Conservation (phyloP, 2,113 vertebrate species). For the Lepisosteus osseus region DNA sequence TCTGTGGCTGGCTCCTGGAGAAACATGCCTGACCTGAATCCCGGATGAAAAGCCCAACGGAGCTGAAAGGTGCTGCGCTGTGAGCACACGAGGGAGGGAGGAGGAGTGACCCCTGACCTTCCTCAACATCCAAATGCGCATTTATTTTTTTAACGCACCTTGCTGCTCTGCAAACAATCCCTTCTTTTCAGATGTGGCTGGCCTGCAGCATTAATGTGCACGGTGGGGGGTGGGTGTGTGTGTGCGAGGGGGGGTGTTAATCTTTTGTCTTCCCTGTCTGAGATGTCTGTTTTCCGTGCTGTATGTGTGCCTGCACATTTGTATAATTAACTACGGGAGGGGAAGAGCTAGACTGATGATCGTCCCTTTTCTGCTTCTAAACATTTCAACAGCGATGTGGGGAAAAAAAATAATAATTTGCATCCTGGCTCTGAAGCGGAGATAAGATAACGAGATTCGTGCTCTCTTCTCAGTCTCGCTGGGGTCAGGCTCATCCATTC, state of each 20-base stretch:
- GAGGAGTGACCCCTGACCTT: too few relatives aligned
- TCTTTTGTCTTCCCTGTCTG: too few relatives aligned
- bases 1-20: too few relatives aligned
- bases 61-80: too few relatives aligned
- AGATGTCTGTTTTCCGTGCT: not conserved
- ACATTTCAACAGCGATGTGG: not conserved
- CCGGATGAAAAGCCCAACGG: too few relatives aligned
- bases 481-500: not conserved
- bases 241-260: not conserved
- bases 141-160: too few relatives aligned
- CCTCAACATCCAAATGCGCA: too few relatives aligned
- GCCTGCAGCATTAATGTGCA: too few relatives aligned
- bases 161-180: too few relatives aligned
- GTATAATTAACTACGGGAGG: not conserved
- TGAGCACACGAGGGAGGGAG: too few relatives aligned
- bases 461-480: not conserved
- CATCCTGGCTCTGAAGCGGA: constrained; percentile 2
- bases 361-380: not conserved
- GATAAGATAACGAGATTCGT: constrained; percentile 16
- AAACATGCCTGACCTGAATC: too few relatives aligned
- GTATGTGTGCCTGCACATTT: not conserved
- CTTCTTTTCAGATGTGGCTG: too few relatives aligned
- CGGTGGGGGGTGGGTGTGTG: not conserved
- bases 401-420: not conserved
- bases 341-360: not conserved